Conservation (phyloP, 2,888 invertebrate genomes). For the Phalera bucephala region DNA sequence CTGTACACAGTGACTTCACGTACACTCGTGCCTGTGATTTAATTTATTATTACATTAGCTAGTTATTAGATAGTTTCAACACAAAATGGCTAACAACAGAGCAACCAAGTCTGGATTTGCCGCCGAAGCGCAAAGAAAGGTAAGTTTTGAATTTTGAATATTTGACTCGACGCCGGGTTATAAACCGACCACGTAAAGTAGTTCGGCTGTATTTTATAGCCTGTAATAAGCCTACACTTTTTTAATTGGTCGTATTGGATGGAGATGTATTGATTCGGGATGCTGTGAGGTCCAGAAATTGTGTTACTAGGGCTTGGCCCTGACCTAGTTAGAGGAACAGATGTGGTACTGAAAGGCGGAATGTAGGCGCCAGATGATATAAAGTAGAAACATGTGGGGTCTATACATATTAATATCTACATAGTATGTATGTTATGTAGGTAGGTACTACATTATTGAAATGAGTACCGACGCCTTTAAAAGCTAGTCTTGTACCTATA, state of each 20-base stretch:
- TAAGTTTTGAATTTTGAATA: constrained; percentile 69
- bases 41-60: constrained; percentile 57
- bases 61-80: constrained; percentile 50
- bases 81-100: constrained; percentile 89
- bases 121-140: constrained; percentile 97
- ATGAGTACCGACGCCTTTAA: too few species aligned
- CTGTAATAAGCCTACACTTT: constrained; percentile 25
- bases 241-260: constrained; percentile 40
- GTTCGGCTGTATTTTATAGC: constrained; percentile 21
- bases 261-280: constrained; percentile 67
- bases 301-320: constrained; percentile 65
- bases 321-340: constrained; percentile 64
- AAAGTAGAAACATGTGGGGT: not conserved
- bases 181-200: constrained; percentile 35
- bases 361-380: constrained; percentile 15
- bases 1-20: constrained; percentile 69
- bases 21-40: constrained; percentile 72
- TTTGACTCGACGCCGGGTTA: constrained; percentile 28
- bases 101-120: constrained; percentile 97
- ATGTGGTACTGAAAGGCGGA: constrained; percentile 18
- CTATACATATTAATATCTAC: too few species aligned
- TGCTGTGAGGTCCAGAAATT: constrained; percentile 68
- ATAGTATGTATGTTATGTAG: too few species aligned
- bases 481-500: too few species aligned
- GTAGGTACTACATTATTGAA: too few species aligned